Evolutionary conservation across 2,113 vertebrate species (phyloP).

Genomic region (Crotalus helleri): DNA sequence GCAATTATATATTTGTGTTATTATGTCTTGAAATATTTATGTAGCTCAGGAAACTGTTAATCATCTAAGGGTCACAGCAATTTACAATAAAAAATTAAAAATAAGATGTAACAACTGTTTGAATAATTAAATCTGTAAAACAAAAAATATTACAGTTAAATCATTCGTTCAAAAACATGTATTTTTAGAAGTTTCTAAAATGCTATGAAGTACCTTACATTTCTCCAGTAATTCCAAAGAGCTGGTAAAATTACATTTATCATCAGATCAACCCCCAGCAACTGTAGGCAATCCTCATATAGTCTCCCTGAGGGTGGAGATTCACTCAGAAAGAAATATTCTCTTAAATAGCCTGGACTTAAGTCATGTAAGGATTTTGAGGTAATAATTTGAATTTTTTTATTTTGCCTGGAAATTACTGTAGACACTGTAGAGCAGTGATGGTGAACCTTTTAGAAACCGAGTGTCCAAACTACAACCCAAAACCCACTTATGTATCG

Average conservation of each 20-base stretch:
- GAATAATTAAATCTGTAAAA: neutral
- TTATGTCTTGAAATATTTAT: neutral
- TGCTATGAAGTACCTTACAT: neutral
- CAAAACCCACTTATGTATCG: no score
- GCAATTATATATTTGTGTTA: neutral
- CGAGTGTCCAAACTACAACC: no score
- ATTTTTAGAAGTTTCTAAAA: neutral
- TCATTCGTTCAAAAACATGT: neutral
- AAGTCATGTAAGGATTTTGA: no score
- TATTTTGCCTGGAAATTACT: no score
- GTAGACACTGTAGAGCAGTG: no score
- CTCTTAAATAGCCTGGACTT: no score
- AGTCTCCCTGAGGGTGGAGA: no score
- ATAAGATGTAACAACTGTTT: neutral
- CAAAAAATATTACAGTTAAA: neutral
- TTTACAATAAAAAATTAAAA: neutral
- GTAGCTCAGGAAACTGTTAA: neutral
- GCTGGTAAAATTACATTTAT: neutral
- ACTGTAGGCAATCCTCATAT: neutral
- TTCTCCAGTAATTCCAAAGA: neutral
- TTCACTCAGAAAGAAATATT: no score
- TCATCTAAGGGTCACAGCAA: neutral
- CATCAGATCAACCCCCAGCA: neutral
- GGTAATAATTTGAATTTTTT: no score
- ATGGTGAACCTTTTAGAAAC: no score